These are phyloP conservation scores for Geotrupes spiniger DNA, from an alignment of 2,888 invertebrate genomes.

Conservation along the genomic window DNA sequence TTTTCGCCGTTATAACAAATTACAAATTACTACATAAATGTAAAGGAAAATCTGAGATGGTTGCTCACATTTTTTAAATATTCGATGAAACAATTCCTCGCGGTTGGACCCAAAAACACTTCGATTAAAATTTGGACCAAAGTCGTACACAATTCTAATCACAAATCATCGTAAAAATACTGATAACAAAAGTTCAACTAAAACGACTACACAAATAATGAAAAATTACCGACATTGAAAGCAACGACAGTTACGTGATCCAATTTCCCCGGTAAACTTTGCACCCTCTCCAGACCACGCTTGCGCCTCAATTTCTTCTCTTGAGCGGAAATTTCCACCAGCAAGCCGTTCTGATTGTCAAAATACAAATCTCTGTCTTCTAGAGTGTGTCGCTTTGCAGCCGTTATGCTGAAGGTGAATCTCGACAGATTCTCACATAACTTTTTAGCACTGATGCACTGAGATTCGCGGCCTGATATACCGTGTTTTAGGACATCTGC, in stretches of 20 bases:
- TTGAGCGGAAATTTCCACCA: conserved; percentile 59
- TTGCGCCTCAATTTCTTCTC: conserved; percentile 68
- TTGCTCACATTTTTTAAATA: no score
- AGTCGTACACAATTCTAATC: no score
- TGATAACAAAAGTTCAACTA: no score
- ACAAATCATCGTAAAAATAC: no score
- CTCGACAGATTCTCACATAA: conserved; percentile 72
- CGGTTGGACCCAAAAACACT: no score
- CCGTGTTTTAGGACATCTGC: conserved; percentile 69
- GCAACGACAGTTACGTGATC: conserved; percentile 87
- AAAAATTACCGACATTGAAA: conserved; percentile 62
- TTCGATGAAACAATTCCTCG: no score
- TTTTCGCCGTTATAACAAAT: no score
- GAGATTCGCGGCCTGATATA: conserved; percentile 55
- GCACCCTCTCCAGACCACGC: conserved; percentile 69
- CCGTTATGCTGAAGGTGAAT: conserved; percentile 76
- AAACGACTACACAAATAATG: not conserved
- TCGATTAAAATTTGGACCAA: no score
- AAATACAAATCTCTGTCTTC: conserved; percentile 79
- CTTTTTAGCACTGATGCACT: conserved; percentile 60
- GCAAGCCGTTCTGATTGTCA: conserved; percentile 55
- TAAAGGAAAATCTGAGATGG: no score
- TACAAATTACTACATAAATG: no score
- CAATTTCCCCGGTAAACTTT: conserved; percentile 76
- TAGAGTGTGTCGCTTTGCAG: conserved; percentile 76